Conservation (phyloP, 2,888 invertebrate species). For the Himalopsyche tibetana region DNA sequence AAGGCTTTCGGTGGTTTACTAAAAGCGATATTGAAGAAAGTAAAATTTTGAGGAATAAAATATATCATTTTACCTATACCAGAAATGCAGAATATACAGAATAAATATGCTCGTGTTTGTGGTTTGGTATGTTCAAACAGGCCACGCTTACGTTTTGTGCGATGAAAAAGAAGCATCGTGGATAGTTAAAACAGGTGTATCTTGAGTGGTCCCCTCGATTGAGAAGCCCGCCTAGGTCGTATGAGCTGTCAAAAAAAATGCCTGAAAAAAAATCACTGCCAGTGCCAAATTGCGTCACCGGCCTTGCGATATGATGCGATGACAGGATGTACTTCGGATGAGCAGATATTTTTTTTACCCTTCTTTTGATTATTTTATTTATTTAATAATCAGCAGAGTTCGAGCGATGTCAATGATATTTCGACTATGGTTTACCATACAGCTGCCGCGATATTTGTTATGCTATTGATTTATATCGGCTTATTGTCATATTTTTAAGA, state of each 20-base stretch:
- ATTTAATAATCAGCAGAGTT: slow-evolving; percentile 50
- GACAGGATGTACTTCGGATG: slow-evolving; percentile 21
- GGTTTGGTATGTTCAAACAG: too few species aligned
- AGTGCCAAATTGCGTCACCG: slow-evolving; percentile 57
- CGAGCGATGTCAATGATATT: slow-evolving; percentile 60
- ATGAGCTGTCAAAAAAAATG: slow-evolving; percentile 23
- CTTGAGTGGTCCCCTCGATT: not conserved
- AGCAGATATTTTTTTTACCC: slow-evolving; percentile 44
- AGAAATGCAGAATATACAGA: too few species aligned
- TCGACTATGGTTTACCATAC: slow-evolving; percentile 21
- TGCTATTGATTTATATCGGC: not conserved
- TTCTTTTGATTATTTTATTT: slow-evolving; percentile 51
- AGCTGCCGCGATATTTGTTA: not conserved
- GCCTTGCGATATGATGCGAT: slow-evolving; percentile 57
- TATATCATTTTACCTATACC: too few species aligned
- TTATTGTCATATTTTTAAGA: not conserved
- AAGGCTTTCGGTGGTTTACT: too few species aligned
- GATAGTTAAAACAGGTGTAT: not conserved
- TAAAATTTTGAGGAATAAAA: too few species aligned
- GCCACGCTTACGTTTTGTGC: too few species aligned
- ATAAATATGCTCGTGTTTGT: too few species aligned
- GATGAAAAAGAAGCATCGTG: too few species aligned
- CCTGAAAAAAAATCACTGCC: slow-evolving; percentile 24
- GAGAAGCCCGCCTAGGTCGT: slow-evolving; percentile 33
- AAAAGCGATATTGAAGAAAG: too few species aligned